These are phyloP conservation scores for Steinernema scapterisci DNA, from an alignment of 2,888 invertebrate genomes.

Conservation along the genomic window DNA sequence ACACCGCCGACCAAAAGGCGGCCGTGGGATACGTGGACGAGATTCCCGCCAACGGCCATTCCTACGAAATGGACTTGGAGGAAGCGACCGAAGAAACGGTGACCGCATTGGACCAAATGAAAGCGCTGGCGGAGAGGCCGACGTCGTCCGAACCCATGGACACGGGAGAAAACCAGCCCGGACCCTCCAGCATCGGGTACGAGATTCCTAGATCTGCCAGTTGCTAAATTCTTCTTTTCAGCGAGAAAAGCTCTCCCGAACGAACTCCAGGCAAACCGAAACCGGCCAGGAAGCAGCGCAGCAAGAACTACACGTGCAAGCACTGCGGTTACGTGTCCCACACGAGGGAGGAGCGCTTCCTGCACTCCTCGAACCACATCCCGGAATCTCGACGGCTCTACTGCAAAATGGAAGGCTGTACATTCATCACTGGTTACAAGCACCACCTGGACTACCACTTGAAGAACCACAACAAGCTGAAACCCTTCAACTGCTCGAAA, in stretches of 20 bases:
- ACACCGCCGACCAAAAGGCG: conserved; percentile 68
- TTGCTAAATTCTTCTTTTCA: not conserved
- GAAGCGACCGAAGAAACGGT: not conserved
- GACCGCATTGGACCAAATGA: not conserved
- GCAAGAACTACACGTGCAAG: conserved; percentile 29
- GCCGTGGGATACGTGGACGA: conserved; percentile 54
- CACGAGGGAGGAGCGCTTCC: conserved; percentile 21
- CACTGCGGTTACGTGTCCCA: conserved; percentile 35
- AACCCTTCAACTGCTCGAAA: conserved; percentile 83
- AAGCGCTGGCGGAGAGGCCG: not conserved
- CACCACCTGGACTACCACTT: conserved; percentile 95
- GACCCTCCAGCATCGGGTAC: not conserved
- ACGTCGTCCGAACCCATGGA: not conserved
- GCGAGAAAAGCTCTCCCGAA: not conserved
- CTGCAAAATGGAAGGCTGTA: conserved; percentile 72
- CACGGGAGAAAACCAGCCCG: not conserved
- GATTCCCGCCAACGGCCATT: not conserved
- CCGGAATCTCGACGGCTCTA: not conserved
- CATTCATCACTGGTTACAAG: conserved; percentile 94
- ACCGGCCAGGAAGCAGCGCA: conserved; percentile 33
- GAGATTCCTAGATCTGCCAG: not conserved
- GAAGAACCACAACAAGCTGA: conserved; percentile 87
- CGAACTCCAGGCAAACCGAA: not conserved
- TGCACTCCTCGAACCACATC: conserved; percentile 9
- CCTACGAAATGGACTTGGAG: not conserved